Base-by-base conservation (phyloP, 2,113 vertebrate genomes). In the Mustelus asterias region DNA sequence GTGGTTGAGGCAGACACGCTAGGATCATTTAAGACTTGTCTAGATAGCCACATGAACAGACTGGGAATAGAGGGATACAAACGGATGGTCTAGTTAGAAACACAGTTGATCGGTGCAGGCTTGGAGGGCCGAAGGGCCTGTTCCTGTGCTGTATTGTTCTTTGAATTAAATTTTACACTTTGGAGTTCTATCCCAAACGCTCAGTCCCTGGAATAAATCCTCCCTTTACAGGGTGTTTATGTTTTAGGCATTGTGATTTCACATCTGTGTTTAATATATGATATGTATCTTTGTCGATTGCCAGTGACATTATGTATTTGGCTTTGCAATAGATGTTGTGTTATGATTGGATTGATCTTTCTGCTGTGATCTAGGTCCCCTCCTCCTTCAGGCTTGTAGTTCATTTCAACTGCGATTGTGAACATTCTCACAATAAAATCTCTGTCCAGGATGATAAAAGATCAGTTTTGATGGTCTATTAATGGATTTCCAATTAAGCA, bases 251-350 rank as follows among this genome's bases (percentile, higher is more conserved):
- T 60, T 90, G 58, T 54, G 29, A 90, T 60, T 58, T 90, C 16
- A 90, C 88, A 90, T 58, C 88, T 90, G 88, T 60, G 3, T 90
- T 90, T 90, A 90, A 90, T 90, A 60, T 90, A 7, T 14, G 54
- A 60, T 90, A 48, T 90, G 88, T 90, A 90, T 29, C 54, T 90
- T 90, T 63, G 26, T 33, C 3, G 33, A n/a, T 90, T 63, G 88
- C 88, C 54, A n/a, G 54, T 60, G 13, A 60, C 60, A 29, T 54
- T 58, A 14, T 90, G 54, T 60, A 60, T 18, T n/a, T 90, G 88
- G 88, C 88, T 33, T 33, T n/a, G 54, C 13, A 90, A 90, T 60
- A 60, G 29, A 90, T 90, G 8, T 54, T 65, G n/a, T 16, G 18
- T 41, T 93, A 22, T 7, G 22, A n/a, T 93, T 33, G 18, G 60